A percentile compares a stretch with the other conserved stretches of the same genome.
Conservation (phyloP, 2,797 vertebrate genomes). For the Coregonus suidteri region DNA sequence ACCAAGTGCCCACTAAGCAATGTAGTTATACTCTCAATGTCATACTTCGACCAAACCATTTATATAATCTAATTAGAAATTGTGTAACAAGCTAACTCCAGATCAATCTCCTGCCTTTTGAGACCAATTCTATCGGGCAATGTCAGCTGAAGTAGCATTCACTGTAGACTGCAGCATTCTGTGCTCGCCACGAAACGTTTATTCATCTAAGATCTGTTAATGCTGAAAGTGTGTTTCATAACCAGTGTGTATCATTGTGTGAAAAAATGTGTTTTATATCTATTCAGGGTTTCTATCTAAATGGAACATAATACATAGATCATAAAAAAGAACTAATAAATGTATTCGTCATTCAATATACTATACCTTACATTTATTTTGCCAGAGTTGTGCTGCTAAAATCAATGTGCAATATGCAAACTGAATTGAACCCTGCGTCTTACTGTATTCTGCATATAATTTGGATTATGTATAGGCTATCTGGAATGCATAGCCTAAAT, state of each 20-base stretch:
- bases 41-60: conserved; percentile 66
- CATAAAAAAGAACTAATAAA: conserved; percentile 36
- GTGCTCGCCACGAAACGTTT: no score
- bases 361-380: conserved; percentile 56
- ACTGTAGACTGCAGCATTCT: conserved; percentile 19
- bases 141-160: conserved; percentile 49
- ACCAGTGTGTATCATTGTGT: no score
- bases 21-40: conserved; percentile 53
- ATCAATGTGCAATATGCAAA: conserved; percentile 73
- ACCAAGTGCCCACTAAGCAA: no score
- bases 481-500: conserved; percentile 77
- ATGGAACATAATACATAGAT: conserved; percentile 22
- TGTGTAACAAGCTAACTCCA: conserved; percentile 64
- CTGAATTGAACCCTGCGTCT: conserved; percentile 50
- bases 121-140: conserved; percentile 28
- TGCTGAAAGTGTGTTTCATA: conserved; percentile 69
- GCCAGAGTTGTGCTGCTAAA: conserved; percentile 70
- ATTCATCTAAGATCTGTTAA: conserved; percentile 46
- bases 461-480: conserved; percentile 60
- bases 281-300: conserved; percentile 35
- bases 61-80: conserved; percentile 69
- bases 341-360: conserved; percentile 46
- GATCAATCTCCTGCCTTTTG: conserved; percentile 39
- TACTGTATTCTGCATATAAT: conserved; percentile 49
- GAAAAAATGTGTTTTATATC: conserved; percentile 33